Base-by-base conservation (phyloP, 1,140 invertebrate genomes). In the Saccostrea cuccullata region DNA sequence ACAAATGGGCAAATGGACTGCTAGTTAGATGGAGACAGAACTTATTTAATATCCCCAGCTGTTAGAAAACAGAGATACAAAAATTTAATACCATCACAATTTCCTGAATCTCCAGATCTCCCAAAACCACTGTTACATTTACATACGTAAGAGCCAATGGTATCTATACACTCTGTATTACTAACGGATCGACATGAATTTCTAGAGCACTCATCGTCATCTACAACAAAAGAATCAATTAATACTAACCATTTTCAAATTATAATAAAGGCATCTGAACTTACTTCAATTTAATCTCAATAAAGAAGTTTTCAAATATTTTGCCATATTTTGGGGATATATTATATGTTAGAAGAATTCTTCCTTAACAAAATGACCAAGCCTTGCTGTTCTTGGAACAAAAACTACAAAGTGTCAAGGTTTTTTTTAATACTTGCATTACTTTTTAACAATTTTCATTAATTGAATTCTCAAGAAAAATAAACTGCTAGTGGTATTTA, bases 161-260 rank as follows among this genome's bases (percentile, higher is more conserved):
- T 90, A 64, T 91, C 87, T 6, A 56, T 56, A 89, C 90, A 91
- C 1, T 36, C 64, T 55, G 86, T 85, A n/a, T 77, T 77, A 13
- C 9, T 9, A 36, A 56, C 56, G 36, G 8, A 36, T 40, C 8
- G 17, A 89, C 90, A 91, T n/a, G 2, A 0, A 26, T 17, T 55
- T 4, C 30, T 36, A 30, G 9, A 26, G 67, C 90, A 91, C 60
- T 91, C 90, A 88, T 91, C 70, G 15, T 88, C 86, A 73, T 91
- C 90, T 91, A 83, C 12, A 91, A 86, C 20, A 84, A 36, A 13
- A 86, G 55, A 20, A 64, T 64, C 15, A 20, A n/a, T n/a, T n/a
- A 20, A 17, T 20, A n/a, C 5, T 47, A 47, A 64, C 5, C 20
- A 64, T 64, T 9, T 47, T 47, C n/a, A 47, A 47, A 2, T 47